These are phyloP conservation scores for Myotis davidii DNA, from an alignment of 2,113 vertebrate genomes.

Conservation along the genomic window DNA sequence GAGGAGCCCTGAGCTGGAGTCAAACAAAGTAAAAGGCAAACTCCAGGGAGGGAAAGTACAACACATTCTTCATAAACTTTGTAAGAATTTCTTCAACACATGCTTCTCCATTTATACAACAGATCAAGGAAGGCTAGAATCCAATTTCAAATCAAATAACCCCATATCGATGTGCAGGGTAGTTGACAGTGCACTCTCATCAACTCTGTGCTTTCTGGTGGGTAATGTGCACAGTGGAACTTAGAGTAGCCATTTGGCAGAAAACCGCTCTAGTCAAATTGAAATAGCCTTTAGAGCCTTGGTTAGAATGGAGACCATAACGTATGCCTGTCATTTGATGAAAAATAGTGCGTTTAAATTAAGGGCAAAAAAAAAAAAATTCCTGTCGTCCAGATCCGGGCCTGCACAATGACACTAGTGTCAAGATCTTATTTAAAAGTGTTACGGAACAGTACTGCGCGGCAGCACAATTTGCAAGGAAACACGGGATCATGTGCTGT, in stretches of 20 bases:
- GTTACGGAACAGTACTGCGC: slow-evolving; percentile 63
- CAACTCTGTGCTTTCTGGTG: slow-evolving; percentile 85
- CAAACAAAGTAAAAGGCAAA: slow-evolving; percentile 78
- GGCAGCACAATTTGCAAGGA: slow-evolving; percentile 77
- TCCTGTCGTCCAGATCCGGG: slow-evolving; percentile 61
- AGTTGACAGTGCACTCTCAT: slow-evolving; percentile 85
- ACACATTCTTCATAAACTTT: slow-evolving; percentile 81
- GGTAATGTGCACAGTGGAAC: slow-evolving; percentile 85
- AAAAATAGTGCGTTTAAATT: slow-evolving; percentile 82
- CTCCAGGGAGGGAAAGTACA: not conserved
- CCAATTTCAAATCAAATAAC: slow-evolving; percentile 90
- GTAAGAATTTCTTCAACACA: slow-evolving; percentile 82
- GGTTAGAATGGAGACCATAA: slow-evolving; percentile 83
- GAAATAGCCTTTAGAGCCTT: slow-evolving; percentile 86
- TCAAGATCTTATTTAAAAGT: slow-evolving; percentile 84
- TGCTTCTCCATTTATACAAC: slow-evolving; percentile 85
- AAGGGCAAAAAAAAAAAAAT: slow-evolving; percentile 62
- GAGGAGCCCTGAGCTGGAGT: slow-evolving; percentile 58
- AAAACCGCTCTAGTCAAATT: slow-evolving; percentile 86
- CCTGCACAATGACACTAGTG: slow-evolving; percentile 72
- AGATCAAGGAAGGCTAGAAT: slow-evolving; percentile 86
- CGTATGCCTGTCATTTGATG: slow-evolving; percentile 82
- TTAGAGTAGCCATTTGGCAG: slow-evolving; percentile 86
- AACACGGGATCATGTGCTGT: slow-evolving; percentile 72
- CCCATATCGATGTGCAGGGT: slow-evolving; percentile 83